Percentiles rank a stretch among this genome's conserved stretches.
Conservation (phyloP, 2,113 vertebrate genomes). For the Phalacrocorax carbo region DNA sequence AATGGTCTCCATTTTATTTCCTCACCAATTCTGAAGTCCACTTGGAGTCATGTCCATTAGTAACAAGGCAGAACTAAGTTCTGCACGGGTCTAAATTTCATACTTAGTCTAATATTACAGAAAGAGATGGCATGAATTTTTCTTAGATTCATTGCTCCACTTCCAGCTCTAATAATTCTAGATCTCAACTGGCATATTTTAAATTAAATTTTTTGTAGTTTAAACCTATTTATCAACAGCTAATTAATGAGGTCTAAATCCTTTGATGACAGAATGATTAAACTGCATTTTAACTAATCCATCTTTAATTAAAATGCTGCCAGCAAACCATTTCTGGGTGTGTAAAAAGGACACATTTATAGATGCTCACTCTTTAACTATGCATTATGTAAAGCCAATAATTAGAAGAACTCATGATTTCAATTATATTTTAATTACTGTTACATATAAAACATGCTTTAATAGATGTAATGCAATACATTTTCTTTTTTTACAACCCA, state of each 20-base stretch:
- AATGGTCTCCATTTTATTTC: neutral
- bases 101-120: neutral
- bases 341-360: slow-evolving; percentile 72
- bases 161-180: slow-evolving; percentile 34
- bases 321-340: slow-evolving; percentile 70
- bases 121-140: neutral
- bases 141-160: neutral
- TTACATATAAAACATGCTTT: slow-evolving; percentile 69
- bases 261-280: slow-evolving; percentile 79
- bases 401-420: slow-evolving; percentile 75
- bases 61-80: neutral
- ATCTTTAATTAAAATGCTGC: slow-evolving; percentile 81
- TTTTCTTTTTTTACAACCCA: slow-evolving; percentile 56
- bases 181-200: slow-evolving; percentile 45
- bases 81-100: neutral
- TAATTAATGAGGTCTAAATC: slow-evolving; percentile 78
- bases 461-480: slow-evolving; percentile 70
- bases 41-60: neutral
- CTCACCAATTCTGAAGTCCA: neutral
- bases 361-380: slow-evolving; percentile 75
- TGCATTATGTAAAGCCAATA: slow-evolving; percentile 76
- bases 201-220: slow-evolving; percentile 63
- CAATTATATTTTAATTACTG: slow-evolving; percentile 80
- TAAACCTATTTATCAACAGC: slow-evolving; percentile 75
- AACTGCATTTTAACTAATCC: slow-evolving; percentile 77